Conservation (phyloP, 2,113 vertebrate genomes). For the Channa argus region DNA sequence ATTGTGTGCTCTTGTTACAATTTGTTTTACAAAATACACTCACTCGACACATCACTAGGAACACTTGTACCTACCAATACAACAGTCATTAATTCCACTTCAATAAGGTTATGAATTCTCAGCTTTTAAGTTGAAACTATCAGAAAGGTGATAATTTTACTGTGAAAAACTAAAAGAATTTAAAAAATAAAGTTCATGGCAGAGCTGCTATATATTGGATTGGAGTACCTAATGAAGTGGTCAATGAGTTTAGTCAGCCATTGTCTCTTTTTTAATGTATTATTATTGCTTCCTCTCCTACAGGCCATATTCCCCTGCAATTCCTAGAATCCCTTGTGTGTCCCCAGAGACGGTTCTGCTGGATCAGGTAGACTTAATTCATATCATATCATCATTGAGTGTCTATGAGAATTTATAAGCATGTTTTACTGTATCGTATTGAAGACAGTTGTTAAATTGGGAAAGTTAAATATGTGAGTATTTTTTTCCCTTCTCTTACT, state of each 20-base stretch:
- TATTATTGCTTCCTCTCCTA: slow-evolving; percentile 29
- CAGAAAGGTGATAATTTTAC: too few relatives aligned
- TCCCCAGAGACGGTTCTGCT: slow-evolving; percentile 92
- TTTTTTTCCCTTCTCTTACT: not conserved
- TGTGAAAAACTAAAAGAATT: too few relatives aligned
- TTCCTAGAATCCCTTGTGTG: slow-evolving; percentile 91
- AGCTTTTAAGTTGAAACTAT: too few relatives aligned
- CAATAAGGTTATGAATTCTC: too few relatives aligned
- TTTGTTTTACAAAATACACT: too few relatives aligned
- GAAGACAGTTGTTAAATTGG: not conserved
- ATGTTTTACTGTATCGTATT: slow-evolving; percentile 11
- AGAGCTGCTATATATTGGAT: too few relatives aligned
- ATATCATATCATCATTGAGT: not conserved
- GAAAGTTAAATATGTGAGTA: not conserved
- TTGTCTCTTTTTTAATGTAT: not conserved
- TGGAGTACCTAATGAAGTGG: too few relatives aligned
- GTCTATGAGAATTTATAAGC: slow-evolving; percentile 1
- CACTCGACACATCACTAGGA: too few relatives aligned
- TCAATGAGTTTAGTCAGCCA: not conserved
- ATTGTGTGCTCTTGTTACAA: too few relatives aligned
- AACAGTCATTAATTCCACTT: too few relatives aligned
- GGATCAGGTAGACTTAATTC: slow-evolving; percentile 81
- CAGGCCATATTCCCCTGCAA: slow-evolving; percentile 92
- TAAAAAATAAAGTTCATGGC: too few relatives aligned
- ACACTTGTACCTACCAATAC: too few relatives aligned